Base-by-base conservation (phyloP, 2,113 vertebrate species). In the Amia ocellicauda region DNA sequence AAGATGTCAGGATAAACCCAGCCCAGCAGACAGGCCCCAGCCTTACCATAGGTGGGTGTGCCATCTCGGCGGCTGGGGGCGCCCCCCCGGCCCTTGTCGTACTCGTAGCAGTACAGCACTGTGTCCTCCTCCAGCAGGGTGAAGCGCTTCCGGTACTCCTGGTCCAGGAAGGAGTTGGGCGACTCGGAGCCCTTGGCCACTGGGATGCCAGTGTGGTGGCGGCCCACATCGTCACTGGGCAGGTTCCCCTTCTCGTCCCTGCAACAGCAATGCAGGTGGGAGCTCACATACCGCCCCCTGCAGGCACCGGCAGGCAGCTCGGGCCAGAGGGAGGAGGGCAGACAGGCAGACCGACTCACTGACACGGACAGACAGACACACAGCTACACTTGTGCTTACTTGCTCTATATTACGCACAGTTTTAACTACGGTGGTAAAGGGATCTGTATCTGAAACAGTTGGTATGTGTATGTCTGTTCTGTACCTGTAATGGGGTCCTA, bases 101-200 rank as follows among this genome's bases (percentile, higher is more conserved):
- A 99, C 75, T 99, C 96, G 53, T 99, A 99, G 86, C 96, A 98
- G 84, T 96, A 97, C 2, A 98, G 82, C 68, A 97, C 88, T 3
- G 94, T 88, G 83, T 99, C 97, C 86, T 98, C 97, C 79, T 96
- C 96, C 56, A 96, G 91, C 69, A 94, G 84, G 19, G 96, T 96
- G 71, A 96, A 98, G 14, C 86, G 90, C 60, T 90, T 94, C 67
- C 85, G 89, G 77, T 97, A 93, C 64, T 98, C 95, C 78, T 98
- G 96, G 78, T 99, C 97, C 85, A 99, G 91, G 84, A 97, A 99
- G 23, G 97, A 98, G 87, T 99, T 99, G 27, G 97, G 97, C 47
- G 97, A 99, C 77, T 99, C 94, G 1, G 94, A 95, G 70, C 96
- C 94, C 75, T 96, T 97, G 54, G 93, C 91, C 36, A 91, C 81